Evolutionary conservation across 2,888 invertebrate genomes (phyloP), one percentile per base, ranked within the genome.

Genomic region (Eugnorisma glareosa): DNA sequence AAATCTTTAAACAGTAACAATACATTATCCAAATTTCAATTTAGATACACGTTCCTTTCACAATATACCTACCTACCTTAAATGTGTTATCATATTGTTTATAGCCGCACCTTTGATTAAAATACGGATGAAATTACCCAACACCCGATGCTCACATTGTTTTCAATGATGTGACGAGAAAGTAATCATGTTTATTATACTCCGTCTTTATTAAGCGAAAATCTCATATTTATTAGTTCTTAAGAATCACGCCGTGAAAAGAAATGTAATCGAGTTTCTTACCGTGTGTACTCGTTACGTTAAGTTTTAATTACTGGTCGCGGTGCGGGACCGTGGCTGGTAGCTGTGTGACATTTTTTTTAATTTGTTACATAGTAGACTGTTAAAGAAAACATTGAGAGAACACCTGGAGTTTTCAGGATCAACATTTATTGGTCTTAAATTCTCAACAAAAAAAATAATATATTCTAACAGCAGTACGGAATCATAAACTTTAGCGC

Each of bases 71-170:
- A n/a, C 37, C n/a, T 40, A 40, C 80, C 74, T 77, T 81, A 79
- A 86, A 84, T 79, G 75, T 85, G 79, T 85, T 85, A 86, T 84
- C 73, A 82, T 67, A 77, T 79, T 86, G 79, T 86, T 86, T 87
- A 88, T 83, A 80, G 81, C 71, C 74, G 31, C 70, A 76, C 82
- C 82, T 87, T 88, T 88, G 88, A 88, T 88, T 88, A 88, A 87
- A 88, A 85, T 77, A 81, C 80, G 81, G 77, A 82, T 85, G 80
- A 88, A 87, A 88, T 88, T 88, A 83, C 86, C 73, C 71, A 81
- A 77, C 81, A 88, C 71, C 81, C 75, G 78, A 88, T 83, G 82
- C 69, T 83, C 82, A 87, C 75, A 88, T 88, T 88, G 86, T 88
- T 79, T 84, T 68, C 74, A 68, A 88, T 85, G 63, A 83, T 80